Evolutionary conservation across 2,113 vertebrate species (phyloP).

Genomic region (Sminthopsis crassicaudata): DNA sequence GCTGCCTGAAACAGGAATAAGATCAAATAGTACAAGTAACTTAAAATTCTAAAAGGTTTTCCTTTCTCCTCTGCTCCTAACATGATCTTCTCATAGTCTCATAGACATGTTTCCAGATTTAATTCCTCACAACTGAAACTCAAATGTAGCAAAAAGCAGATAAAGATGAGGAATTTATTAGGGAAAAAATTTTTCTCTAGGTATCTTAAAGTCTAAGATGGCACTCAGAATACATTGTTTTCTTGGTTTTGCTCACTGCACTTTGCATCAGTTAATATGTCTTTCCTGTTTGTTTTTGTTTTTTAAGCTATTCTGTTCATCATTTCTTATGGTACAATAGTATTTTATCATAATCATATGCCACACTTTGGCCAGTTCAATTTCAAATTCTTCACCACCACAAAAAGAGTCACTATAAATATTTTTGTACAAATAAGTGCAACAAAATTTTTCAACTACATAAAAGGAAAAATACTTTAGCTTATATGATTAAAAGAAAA

Average conservation of each 20-base stretch:
- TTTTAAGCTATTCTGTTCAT: neutral
- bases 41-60: neutral
- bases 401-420: neutral
- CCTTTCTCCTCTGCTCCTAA: neutral
- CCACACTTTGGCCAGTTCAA: neutral
- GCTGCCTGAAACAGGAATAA: neutral
- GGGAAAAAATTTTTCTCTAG: neutral
- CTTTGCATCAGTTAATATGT: neutral
- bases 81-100: neutral
- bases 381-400: neutral
- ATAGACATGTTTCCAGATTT: neutral
- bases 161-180: neutral
- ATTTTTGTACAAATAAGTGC: neutral
- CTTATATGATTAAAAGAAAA: neutral
- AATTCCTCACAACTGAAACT: neutral
- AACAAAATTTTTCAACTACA: neutral
- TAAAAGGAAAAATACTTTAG: neutral
- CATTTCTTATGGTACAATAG: neutral
- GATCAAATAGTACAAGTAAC: neutral
- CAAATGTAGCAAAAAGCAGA: neutral
- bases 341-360: neutral
- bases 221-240: neutral
- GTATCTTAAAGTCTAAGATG: neutral
- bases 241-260: neutral
- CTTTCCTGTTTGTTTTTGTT: neutral